Percentiles rank a stretch among this genome's conserved stretches.
phyloP scores from a whole-genome alignment of 1,140 invertebrate species.

The Schlechtendalia chinensis region DNA sequence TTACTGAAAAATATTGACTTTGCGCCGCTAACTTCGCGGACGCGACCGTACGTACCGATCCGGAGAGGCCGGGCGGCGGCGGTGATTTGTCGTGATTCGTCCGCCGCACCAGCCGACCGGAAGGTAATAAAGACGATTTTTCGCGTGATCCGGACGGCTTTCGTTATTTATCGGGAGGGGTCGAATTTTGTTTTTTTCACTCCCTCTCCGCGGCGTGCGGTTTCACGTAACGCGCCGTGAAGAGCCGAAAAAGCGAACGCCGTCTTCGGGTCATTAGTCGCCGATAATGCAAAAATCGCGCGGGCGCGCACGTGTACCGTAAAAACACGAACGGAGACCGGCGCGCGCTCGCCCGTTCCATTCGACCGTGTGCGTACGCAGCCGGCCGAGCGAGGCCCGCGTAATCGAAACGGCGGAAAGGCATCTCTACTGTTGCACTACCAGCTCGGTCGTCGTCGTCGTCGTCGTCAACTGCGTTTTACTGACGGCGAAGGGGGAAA shows the following conservation, averaged over 20 bases:
- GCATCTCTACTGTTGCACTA: too few species aligned
- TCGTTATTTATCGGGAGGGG: conserved; percentile 28
- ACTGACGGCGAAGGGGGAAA: too few species aligned
- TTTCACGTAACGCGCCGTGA: neutral
- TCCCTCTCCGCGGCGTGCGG: neutral
- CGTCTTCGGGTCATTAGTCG: conserved; percentile 1
- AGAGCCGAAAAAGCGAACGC: neutral
- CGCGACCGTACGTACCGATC: too few species aligned
- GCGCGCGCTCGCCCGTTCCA: too few species aligned
- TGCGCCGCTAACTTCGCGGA: too few species aligned
- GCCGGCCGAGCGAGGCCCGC: too few species aligned
- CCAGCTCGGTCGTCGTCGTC: too few species aligned
- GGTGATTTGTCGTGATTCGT: conserved; percentile 37
- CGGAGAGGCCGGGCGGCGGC: too few species aligned
- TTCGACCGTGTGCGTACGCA: too few species aligned
- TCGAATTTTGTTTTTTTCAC: neutral
- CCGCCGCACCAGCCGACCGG: conserved; percentile 11
- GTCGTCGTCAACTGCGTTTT: too few species aligned
- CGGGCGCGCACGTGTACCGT: neutral
- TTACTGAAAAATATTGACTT: too few species aligned
- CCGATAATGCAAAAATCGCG: conserved; percentile 18
- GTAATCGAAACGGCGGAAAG: too few species aligned
- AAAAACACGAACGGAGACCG: neutral
- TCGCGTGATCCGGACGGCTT: conserved; percentile 31
- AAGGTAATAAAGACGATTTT: conserved; percentile 40